Conservation (phyloP, 2,888 invertebrate species). For the Troglohyphantes excavatus region DNA sequence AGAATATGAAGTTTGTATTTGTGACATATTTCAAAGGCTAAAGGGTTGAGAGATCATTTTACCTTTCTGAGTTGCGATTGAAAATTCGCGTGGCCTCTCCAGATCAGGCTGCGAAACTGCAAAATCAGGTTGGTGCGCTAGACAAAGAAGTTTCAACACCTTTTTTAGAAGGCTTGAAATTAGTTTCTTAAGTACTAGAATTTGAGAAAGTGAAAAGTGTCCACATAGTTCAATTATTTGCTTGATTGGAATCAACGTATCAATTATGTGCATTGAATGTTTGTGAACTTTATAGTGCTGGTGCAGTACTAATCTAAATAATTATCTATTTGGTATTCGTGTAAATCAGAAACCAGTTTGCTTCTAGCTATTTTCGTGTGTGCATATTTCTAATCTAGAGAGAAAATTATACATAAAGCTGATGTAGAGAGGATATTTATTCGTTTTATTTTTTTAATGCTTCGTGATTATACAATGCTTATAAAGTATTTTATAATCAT, state of each 20-base stretch:
- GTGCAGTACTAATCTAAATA: background rate
- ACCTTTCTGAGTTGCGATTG: slow-evolving; percentile 67
- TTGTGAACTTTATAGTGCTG: background rate
- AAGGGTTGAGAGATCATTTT: slow-evolving; percentile 7
- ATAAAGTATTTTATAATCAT: no score
- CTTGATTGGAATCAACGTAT: no score
- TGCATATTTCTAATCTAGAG: no score
- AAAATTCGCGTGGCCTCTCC: slow-evolving; percentile 71
- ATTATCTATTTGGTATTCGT: no score
- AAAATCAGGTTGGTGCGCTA: slow-evolving; percentile 76
- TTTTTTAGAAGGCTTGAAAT: background rate
- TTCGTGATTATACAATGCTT: no score
- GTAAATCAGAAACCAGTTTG: no score
- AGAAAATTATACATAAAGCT: no score
- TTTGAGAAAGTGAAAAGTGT: background rate
- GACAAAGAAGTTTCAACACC: slow-evolving; percentile 15
- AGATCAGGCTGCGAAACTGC: slow-evolving; percentile 75
- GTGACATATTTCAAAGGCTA: background rate
- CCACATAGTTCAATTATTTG: background rate
- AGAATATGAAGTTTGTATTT: no score
- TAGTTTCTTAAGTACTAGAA: background rate
- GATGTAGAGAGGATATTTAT: no score
- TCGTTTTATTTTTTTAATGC: no score
- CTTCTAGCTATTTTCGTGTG: no score
- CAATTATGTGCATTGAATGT: background rate